Evolutionary conservation across 37 sponge, comb jelly and placozoan genomes (phyloP).

Genomic region (Hexactinellida sp.): DNA sequence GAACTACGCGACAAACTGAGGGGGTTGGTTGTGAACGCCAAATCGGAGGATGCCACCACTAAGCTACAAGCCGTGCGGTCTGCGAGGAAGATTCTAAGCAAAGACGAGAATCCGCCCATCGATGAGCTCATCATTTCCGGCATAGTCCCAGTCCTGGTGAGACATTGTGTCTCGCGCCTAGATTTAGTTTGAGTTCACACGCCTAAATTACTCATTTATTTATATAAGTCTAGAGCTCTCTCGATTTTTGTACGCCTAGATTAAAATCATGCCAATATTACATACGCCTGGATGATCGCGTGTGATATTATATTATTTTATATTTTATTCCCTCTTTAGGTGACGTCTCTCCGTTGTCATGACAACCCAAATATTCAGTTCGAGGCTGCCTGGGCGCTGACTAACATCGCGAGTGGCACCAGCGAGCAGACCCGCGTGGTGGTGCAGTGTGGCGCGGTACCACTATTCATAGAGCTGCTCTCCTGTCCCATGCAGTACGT

Average conservation of each 20-base stretch:
- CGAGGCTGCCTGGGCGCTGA: conserved; percentile 89
- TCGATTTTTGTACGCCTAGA: too few species aligned
- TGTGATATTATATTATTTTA: not conserved
- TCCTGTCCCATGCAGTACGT: conserved; percentile 35
- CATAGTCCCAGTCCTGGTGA: not conserved
- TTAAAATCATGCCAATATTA: too few species aligned
- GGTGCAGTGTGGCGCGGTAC: conserved; percentile 59
- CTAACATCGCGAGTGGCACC: conserved; percentile 85
- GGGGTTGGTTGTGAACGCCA: not conserved
- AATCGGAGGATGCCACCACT: not conserved
- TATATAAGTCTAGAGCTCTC: too few species aligned
- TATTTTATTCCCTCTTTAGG: not conserved
- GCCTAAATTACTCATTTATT: too few species aligned
- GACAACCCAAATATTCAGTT: conserved; percentile 43
- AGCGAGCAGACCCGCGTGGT: conserved; percentile 72
- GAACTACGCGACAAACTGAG: not conserved
- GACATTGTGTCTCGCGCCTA: not conserved
- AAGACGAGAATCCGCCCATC: not conserved
- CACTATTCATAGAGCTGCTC: conserved; percentile 51
- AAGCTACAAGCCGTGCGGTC: not conserved
- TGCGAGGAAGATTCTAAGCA: not conserved
- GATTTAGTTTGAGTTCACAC: not conserved
- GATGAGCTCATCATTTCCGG: not conserved
- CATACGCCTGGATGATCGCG: too few species aligned
- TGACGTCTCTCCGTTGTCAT: not conserved